A percentile compares a stretch with the other conserved stretches of the same genome.
Conservation (phyloP, 2,888 invertebrate genomes). For the Trachelus iudaicus region DNA sequence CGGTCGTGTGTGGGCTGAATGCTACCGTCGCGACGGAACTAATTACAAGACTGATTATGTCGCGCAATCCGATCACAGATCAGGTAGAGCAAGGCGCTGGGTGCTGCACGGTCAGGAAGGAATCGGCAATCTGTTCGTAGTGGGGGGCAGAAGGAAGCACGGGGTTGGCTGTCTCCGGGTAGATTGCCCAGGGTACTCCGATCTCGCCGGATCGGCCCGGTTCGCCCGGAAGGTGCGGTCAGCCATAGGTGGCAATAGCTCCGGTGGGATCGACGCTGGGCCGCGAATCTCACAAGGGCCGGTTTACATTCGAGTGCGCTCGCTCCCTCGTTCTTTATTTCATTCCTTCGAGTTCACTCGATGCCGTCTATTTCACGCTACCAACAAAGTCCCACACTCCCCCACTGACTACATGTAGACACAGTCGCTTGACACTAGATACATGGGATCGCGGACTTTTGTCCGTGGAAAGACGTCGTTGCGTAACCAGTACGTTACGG, state of each 20-base stretch:
- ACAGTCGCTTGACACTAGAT: slow-evolving; percentile 48
- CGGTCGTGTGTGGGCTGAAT: not conserved
- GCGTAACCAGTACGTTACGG: slow-evolving; percentile 39
- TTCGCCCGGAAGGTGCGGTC: slow-evolving; percentile 64
- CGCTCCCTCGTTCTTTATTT: slow-evolving; percentile 47
- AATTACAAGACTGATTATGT: slow-evolving; percentile 55
- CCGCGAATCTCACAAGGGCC: slow-evolving; percentile 66
- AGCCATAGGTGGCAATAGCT: slow-evolving; percentile 46
- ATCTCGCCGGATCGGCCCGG: slow-evolving; percentile 43
- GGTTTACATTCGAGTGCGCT: slow-evolving; percentile 62
- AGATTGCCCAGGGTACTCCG: not conserved
- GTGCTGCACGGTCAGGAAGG: not conserved
- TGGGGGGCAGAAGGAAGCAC: not conserved
- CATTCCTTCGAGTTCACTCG: slow-evolving; percentile 25
- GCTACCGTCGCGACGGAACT: slow-evolving; percentile 17
- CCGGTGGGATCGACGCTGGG: slow-evolving; percentile 61
- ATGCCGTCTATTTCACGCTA: not conserved
- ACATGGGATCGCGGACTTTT: slow-evolving; percentile 41
- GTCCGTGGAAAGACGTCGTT: slow-evolving; percentile 34
- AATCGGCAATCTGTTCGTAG: not conserved
- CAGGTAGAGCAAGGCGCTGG: not conserved
- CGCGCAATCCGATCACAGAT: slow-evolving; percentile 23
- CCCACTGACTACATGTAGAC: not conserved
- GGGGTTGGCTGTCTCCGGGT: slow-evolving; percentile 8
- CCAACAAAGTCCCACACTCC: slow-evolving; percentile 15